These are phyloP conservation scores for Acrobasis consociella DNA, from an alignment of 2,888 invertebrate species.

Conservation along the genomic window DNA sequence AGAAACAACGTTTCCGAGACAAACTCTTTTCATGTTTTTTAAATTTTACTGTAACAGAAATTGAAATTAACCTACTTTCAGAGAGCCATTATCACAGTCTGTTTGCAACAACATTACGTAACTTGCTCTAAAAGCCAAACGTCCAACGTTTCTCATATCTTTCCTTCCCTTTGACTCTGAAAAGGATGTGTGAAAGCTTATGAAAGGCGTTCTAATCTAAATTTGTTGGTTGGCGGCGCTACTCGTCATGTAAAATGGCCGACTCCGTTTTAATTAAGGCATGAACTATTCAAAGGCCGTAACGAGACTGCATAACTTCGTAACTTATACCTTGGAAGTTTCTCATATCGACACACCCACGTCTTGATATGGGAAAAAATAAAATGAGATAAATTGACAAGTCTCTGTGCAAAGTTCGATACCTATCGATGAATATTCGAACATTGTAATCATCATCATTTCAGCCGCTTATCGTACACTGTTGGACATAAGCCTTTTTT, in stretches of 20 bases:
- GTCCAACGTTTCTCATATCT: slow-evolving; percentile 3
- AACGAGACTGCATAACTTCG: slow-evolving; percentile 42
- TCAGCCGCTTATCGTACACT: too few species aligned
- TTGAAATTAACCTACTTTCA: slow-evolving; percentile 16
- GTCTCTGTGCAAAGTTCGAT: too few species aligned
- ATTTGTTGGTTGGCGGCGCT: slow-evolving; percentile 18
- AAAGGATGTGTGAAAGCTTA: neutral
- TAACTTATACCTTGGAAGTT: slow-evolving; percentile 8
- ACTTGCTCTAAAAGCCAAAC: neutral
- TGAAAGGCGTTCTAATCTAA: slow-evolving; percentile 23
- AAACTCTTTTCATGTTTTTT: neutral
- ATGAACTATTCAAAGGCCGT: slow-evolving; percentile 66
- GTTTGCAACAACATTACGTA: slow-evolving; percentile 10
- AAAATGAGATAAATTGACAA: too few species aligned
- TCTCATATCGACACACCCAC: neutral
- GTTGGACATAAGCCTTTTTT: too few species aligned
- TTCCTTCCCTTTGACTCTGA: slow-evolving; percentile 17
- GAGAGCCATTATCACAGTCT: slow-evolving; percentile 7
- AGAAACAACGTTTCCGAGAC: too few species aligned
- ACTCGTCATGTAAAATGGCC: slow-evolving; percentile 46
- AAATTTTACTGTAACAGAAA: neutral
- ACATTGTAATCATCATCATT: too few species aligned
- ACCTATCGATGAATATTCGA: too few species aligned
- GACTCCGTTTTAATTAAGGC: slow-evolving; percentile 66
- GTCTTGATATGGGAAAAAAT: slow-evolving; percentile 5